Evolutionary conservation across 2,888 invertebrate species (phyloP), one percentile per base, ranked within the genome.

Genomic region (Epirrhoe tristata): DNA sequence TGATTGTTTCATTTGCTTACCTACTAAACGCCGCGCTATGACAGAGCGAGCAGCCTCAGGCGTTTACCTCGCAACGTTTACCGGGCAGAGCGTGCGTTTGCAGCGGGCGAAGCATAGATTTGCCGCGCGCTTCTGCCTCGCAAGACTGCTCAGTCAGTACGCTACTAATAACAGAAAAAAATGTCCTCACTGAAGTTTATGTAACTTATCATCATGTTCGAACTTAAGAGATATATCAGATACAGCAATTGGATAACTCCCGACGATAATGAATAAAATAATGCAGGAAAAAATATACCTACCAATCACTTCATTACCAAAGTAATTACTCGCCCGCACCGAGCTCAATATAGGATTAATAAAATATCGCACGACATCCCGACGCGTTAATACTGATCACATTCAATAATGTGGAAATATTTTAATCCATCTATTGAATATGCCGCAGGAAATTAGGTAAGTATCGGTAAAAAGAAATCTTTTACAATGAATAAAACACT

Each of bases 291-390:
- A 31, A 31, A 7, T 46, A 43, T 46, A 6, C n/a, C n/a, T n/a
- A 36, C 0, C 36, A 53, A n/a, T 53, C 10, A n/a, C 31, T 6
- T 81, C 81, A 82, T 84, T 84, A 82, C 76, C 66, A 74, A 73
- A 77, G 78, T 84, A 85, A 86, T 87, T 82, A 84, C 83, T 79
- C 70, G 73, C 82, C 85, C 81, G 84, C 84, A 86, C 85, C 81
- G 80, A 80, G 81, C 78, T 78, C 81, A 82, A 82, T 85, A 81
- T 83, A 81, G 77, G 74, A 77, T 82, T 85, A 85, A 88, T 88
- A 87, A 85, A 81, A 85, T 83, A 83, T 82, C 77, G 79, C 79
- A 82, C 79, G 82, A 80, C 80, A 82, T 75, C 78, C n/a, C 75
- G 77, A 71, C 79, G 77, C 77, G 76, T 77, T 76, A 83, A 80